Percentiles rank a stretch among this genome's conserved stretches.
Evolutionary conservation across 1,140 invertebrate species (phyloP).

Genomic region (Acromyrmex echinatior): DNA sequence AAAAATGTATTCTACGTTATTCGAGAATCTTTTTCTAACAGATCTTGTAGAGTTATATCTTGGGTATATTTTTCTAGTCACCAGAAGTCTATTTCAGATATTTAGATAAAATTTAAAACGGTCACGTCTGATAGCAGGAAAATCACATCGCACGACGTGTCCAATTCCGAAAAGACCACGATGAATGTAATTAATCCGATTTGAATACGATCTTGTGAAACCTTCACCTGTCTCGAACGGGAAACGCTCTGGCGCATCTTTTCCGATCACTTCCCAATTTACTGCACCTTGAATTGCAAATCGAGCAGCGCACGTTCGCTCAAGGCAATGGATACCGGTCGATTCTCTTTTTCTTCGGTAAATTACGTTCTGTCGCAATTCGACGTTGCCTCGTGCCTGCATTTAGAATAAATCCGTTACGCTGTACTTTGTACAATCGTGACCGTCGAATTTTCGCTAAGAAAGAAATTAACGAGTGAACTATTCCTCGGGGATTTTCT

Average conservation of each 20-base stretch:
- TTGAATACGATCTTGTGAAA: conserved; percentile 36
- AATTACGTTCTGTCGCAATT: conserved; percentile 26
- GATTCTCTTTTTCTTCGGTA: conserved; percentile 7
- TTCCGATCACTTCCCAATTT: conserved; percentile 42
- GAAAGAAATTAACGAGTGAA: conserved; percentile 36
- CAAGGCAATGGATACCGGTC: background rate
- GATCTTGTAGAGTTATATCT: background rate
- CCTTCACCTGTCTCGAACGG: background rate
- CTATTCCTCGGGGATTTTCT: conserved; percentile 24
- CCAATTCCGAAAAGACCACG: conserved; percentile 20
- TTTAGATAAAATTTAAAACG: background rate
- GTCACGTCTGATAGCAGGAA: background rate
- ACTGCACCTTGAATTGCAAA: conserved; percentile 53
- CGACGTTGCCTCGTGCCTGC: background rate
- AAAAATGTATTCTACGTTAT: background rate
- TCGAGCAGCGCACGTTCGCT: background rate
- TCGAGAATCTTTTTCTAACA: too few species aligned
- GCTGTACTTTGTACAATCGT: background rate
- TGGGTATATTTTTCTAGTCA: background rate
- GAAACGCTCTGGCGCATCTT: conserved; percentile 14
- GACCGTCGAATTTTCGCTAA: conserved; percentile 2
- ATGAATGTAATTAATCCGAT: conserved; percentile 46
- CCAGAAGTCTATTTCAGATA: background rate
- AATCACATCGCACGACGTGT: background rate
- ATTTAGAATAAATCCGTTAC: conserved; percentile 9